Evolutionary conservation across 2,797 vertebrate genomes (phyloP).

Genomic region (Anomalospiza imberbis): DNA sequence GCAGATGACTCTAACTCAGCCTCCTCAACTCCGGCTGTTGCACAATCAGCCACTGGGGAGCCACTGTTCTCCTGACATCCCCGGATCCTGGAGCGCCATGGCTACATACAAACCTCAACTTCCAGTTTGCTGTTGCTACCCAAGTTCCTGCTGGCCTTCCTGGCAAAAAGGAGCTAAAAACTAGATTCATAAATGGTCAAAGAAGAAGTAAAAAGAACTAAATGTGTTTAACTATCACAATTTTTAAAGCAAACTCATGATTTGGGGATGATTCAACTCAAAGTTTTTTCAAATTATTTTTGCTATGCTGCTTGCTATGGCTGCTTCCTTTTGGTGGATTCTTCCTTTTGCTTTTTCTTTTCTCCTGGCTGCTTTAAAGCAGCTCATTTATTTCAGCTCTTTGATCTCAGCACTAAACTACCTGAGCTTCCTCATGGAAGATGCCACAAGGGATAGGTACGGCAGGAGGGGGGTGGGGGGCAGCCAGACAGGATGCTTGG

Average conservation of each 20-base stretch:
- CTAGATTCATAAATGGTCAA: background rate
- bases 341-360: background rate
- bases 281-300: background rate
- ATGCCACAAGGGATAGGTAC: background rate
- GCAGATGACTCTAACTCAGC: background rate
- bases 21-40: background rate
- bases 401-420: slow-evolving; percentile 29
- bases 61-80: background rate
- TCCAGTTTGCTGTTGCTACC: background rate
- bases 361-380: background rate
- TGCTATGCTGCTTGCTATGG: background rate
- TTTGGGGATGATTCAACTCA: background rate
- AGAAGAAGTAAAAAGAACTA: background rate
- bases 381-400: background rate
- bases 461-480: background rate
- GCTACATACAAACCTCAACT: background rate
- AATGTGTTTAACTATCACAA: background rate
- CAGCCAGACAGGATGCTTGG: background rate
- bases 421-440: background rate
- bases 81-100: fast-evolving
- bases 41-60: background rate
- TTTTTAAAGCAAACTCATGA: background rate
- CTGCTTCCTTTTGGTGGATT: background rate
- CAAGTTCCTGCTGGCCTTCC: background rate
- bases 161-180: background rate